A percentile compares a stretch with the other conserved stretches of the same genome.
Evolutionary conservation across 2,888 invertebrate species (phyloP).

Genomic region (Idaea aversata): DNA sequence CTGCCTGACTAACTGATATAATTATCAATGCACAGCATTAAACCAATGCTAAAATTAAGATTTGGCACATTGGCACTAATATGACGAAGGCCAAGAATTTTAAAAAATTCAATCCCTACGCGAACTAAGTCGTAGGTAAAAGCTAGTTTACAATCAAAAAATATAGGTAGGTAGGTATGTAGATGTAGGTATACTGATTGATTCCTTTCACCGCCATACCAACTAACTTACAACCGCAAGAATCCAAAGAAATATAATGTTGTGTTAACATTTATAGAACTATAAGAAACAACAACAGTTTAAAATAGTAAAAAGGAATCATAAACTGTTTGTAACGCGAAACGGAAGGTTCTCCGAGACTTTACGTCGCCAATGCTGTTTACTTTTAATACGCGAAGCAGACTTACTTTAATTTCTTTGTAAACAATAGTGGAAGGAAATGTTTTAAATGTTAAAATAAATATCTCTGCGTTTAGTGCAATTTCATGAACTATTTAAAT

Average conservation of each 20-base stretch:
- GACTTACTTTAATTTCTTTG: not conserved
- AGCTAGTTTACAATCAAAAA: no score
- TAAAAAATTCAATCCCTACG: no score
- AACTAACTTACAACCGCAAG: no score
- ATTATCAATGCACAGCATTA: no score
- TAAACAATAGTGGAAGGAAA: not conserved
- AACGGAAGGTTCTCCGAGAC: not conserved
- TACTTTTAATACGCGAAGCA: not conserved
- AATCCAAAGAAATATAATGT: not conserved
- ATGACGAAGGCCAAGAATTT: no score
- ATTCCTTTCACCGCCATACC: no score
- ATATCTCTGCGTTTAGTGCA: not conserved
- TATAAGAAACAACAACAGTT: not conserved
- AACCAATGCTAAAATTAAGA: no score
- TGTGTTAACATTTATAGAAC: not conserved
- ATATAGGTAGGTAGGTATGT: no score
- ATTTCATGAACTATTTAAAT: not conserved
- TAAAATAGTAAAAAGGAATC: not conserved
- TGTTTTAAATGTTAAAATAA: not conserved
- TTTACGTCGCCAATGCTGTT: not conserved
- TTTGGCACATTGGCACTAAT: no score
- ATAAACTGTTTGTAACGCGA: not conserved
- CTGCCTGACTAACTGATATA: no score
- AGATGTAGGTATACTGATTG: no score
- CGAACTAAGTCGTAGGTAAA: no score